Evolutionary conservation across 2,113 vertebrate species (phyloP), one percentile per base, ranked within the genome.

Genomic region (Xenopus borealis): DNA sequence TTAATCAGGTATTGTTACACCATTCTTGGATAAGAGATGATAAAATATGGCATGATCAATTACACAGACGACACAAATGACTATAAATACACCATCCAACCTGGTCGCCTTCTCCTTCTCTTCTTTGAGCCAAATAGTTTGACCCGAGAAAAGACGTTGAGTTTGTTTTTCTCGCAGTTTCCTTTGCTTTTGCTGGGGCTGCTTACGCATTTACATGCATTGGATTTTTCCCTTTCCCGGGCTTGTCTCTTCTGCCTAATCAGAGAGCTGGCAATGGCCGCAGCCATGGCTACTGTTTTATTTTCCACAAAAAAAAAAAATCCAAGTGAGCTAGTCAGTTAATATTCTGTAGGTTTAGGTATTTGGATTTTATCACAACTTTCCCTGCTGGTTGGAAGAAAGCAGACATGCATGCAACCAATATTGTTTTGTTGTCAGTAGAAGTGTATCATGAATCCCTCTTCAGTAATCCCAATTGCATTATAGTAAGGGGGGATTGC

Each of bases 71-170:
- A 27, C 7, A 50, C 7, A 50, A 57, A 47, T 77, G 46, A 69
- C 59, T 78, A 78, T 78, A 46, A 77, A 81, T 30, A 80, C 5
- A 64, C 52, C 89, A 86, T 83, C 93, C 90, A 87, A 99, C 97
- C 97, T 99, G 96, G 95, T 91, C 95, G 93, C 82, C 95, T 89
- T 57, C 97, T 86, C 84, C 93, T 87, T 81, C 96, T 93, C 83
- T 99, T 99, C 92, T 98, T 99, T 86, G 95, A 97, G 79, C 96
- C 91, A 85, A 99, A 98, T 81, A 99, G 94, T 94, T 97, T 96
- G 90, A 99, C 97, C 79, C 96, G 87, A 85, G 97, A 98, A 88
- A 99, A 98, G 82, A 99, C 95, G 76, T 95, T 97, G 80, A 99
- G 92, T 80, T 94, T 92, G 79, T 93, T 94, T 88, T 98, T 98